Evolutionary conservation across 2,797 vertebrate species (phyloP).

Genomic region (Chloroceryle inda): DNA sequence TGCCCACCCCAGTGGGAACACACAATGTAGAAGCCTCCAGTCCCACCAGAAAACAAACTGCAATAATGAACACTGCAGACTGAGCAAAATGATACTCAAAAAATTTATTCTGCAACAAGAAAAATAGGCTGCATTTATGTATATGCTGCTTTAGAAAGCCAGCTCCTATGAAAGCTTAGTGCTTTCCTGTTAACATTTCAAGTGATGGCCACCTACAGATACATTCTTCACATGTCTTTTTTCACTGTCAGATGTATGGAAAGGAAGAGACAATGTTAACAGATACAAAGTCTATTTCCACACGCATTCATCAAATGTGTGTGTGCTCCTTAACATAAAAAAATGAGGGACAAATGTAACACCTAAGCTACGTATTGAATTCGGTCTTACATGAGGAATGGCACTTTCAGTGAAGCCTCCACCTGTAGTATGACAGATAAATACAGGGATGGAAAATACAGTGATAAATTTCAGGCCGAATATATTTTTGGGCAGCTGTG

Average conservation of each 20-base stretch:
- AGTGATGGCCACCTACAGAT: neutral
- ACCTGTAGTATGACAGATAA: neutral
- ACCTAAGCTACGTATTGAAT: neutral
- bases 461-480: neutral
- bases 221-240: neutral
- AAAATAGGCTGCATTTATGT: neutral
- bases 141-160: neutral
- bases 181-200: neutral
- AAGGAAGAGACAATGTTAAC: neutral
- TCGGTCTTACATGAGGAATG: neutral
- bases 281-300: neutral
- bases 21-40: accelerated
- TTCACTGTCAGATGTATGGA: neutral
- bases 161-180: neutral
- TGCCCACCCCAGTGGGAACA: accelerated
- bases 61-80: neutral
- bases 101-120: neutral
- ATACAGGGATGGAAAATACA: neutral
- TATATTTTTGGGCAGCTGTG: neutral
- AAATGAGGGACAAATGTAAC: neutral
- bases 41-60: neutral
- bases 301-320: neutral
- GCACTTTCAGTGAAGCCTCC: neutral
- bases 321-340: neutral
- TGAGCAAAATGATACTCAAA: neutral